These are phyloP conservation scores for Alauda arvensis DNA, from an alignment of 2,797 vertebrate genomes.

Conservation along the genomic window DNA sequence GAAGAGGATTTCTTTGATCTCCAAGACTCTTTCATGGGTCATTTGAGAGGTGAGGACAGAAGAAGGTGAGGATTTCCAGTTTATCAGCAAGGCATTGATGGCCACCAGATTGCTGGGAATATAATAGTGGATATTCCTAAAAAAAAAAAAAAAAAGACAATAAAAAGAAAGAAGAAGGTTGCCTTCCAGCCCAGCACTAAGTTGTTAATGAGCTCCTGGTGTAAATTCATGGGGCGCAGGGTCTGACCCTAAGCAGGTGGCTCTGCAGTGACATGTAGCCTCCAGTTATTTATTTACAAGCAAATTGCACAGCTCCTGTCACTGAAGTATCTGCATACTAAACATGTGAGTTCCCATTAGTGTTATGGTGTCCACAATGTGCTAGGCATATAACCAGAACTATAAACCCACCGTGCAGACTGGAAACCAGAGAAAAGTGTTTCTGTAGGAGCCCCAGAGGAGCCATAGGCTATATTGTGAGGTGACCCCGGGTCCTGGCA, in stretches of 20 bases:
- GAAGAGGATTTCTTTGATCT: conserved; percentile 75
- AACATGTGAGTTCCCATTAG: neutral
- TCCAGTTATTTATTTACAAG: neutral
- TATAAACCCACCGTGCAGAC: neutral
- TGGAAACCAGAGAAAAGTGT: neutral
- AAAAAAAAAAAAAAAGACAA: neutral
- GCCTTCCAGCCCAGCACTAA: conserved; percentile 20
- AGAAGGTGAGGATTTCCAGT: conserved; percentile 63
- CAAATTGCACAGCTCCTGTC: neutral
- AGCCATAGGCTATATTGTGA: neutral
- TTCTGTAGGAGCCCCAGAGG: neutral
- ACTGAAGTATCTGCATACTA: neutral
- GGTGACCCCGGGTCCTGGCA: fast-evolving
- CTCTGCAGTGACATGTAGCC: neutral
- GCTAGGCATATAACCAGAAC: neutral
- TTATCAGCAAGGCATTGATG: conserved; percentile 70
- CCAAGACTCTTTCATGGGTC: conserved; percentile 57
- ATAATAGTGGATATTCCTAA: conserved; percentile 31
- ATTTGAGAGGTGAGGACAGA: conserved; percentile 59
- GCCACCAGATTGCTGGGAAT: conserved; percentile 37
- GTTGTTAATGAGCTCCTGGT: conserved; percentile 56
- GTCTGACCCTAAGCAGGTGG: conserved; percentile 23
- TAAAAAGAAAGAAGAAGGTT: neutral
- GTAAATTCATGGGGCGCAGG: conserved; percentile 14
- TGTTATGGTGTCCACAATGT: neutral